A percentile compares a stretch with the other conserved stretches of the same genome.
Conservation (phyloP, 2,113 vertebrate species). For the Ptyas mucosa region DNA sequence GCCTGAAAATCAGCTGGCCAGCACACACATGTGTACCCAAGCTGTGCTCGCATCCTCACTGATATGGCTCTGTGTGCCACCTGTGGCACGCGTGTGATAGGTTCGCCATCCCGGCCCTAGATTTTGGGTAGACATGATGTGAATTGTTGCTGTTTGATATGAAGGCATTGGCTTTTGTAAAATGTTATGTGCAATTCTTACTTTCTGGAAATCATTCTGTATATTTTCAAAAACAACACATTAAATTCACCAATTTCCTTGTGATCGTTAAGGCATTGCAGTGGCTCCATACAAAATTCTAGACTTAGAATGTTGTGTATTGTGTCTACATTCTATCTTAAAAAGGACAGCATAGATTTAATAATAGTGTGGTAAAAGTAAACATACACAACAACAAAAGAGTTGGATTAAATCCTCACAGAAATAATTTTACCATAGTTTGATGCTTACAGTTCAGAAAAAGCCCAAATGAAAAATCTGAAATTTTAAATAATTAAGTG, state of each 20-base stretch:
- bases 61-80: too few relatives aligned
- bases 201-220: background rate
- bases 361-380: background rate
- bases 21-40: too few relatives aligned
- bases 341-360: background rate
- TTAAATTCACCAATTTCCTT: background rate
- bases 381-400: background rate
- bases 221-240: background rate
- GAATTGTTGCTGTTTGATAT: background rate
- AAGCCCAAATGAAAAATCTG: background rate
- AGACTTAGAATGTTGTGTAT: background rate
- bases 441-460: background rate
- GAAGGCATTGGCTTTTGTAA: background rate
- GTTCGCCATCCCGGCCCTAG: too few relatives aligned
- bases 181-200: background rate
- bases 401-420: background rate
- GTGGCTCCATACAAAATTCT: background rate
- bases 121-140: background rate
- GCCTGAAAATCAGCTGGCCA: too few relatives aligned
- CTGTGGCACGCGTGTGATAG: too few relatives aligned
- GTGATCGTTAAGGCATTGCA: background rate
- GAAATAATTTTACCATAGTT: background rate
- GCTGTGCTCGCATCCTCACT: too few relatives aligned
- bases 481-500: background rate
- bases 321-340: background rate